A percentile compares a stretch with the other conserved stretches of the same genome.
phyloP scores from a whole-genome alignment of 2,797 vertebrate genomes.

The Nyctalus aviator region DNA sequence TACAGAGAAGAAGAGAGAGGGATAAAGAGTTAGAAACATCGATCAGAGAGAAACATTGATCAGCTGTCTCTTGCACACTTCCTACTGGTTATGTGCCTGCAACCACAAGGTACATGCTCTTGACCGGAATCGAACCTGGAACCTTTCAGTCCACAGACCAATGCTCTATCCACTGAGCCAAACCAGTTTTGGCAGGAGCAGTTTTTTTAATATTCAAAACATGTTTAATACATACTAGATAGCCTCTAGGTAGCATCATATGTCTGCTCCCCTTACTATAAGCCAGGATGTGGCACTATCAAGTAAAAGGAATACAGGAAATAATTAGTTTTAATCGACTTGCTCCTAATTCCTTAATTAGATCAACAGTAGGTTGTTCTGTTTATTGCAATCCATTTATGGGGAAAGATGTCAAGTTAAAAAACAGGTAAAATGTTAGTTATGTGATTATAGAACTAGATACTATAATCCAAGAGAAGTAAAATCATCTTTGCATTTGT shows the following conservation, averaged over 20 bases:
- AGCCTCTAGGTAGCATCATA: neutral
- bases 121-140: too few relatives aligned
- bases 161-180: too few relatives aligned
- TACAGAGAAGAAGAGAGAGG: too few relatives aligned
- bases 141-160: too few relatives aligned
- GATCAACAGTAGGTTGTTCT: conserved; percentile 9
- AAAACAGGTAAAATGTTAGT: neutral
- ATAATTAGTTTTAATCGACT: conserved; percentile 35
- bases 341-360: conserved; percentile 41
- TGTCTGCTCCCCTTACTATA: neutral
- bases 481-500: neutral
- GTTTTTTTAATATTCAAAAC: neutral
- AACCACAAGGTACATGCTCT: too few relatives aligned
- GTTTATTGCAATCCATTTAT: conserved; percentile 20
- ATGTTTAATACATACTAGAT: neutral
- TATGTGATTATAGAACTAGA: neutral
- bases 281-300: neutral
- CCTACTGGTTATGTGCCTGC: too few relatives aligned
- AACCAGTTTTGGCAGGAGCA: neutral
- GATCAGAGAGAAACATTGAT: too few relatives aligned
- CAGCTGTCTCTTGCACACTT: too few relatives aligned
- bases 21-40: too few relatives aligned
- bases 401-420: conserved; percentile 17
- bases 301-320: conserved; percentile 31
- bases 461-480: neutral